Base-by-base conservation (phyloP, 2,113 vertebrate genomes). In the Crotophaga sulcirostris region DNA sequence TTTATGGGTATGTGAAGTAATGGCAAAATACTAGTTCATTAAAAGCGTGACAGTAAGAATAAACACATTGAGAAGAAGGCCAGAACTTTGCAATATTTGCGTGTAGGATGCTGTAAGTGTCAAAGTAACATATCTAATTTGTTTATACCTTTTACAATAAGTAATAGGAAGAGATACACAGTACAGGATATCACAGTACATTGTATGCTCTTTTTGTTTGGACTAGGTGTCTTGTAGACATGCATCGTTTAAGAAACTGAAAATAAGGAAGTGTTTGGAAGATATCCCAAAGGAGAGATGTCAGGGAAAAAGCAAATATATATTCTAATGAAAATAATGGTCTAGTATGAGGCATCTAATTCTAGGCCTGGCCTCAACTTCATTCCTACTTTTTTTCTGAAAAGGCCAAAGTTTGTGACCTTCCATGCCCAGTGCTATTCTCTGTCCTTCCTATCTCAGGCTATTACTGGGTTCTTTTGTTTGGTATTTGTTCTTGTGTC, bases 271-370 rank as follows among this genome's bases (percentile, higher is more conserved):
- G 2, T 16, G 1, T 33, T 47, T 44, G 8, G 49, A 55, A 84
- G 10, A 60, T 74, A 77, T 77, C 33, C 34, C 9, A 40, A 64
- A 72, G 14, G 8, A 45, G 18, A 38, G 7, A 7, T 40, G 8
- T 8, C 4, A 4, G 3, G 1, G 1, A 0, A 4, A 59, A 58
- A 28, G 0, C 14, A 63, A 73, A 92, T 21, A 21, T 29, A 6
- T 14, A 9, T 54, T 64, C 17, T 42, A 26, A 14, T 33, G 9
- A 20, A 64, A 77, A 77, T 17, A 16, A 29, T 10, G 9, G 8
- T 38, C n/a, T 60, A 29, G 15, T 59, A 45, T 2, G 1, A 47
- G 15, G 28, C 0, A 1, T 49, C 51, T 78, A 40, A 64, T 56
- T 81, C 51, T 69, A 33, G 8, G 6, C 16, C 29, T 68, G 59